phyloP scores from a whole-genome alignment of 2,888 invertebrate species.

The Pristionchus japonicus region DNA sequence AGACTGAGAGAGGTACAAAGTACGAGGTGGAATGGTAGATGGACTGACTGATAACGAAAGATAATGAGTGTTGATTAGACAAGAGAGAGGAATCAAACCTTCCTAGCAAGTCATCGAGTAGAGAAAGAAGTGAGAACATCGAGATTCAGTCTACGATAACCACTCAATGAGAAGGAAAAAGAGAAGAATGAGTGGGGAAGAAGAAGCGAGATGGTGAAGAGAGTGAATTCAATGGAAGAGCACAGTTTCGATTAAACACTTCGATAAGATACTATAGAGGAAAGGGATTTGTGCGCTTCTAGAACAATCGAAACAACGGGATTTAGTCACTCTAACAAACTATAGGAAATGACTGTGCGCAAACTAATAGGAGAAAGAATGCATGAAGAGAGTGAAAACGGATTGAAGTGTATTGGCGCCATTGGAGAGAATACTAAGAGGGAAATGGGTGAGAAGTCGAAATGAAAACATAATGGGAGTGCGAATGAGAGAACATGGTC shows the following conservation, averaged over 20 bases:
- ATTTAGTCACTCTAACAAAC: neutral
- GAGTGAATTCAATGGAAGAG: neutral
- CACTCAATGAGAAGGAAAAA: neutral
- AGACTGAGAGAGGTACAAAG: too few species aligned
- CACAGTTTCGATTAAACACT: neutral
- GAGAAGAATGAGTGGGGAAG: neutral
- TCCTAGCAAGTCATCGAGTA: constrained; percentile 9
- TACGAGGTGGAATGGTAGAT: too few species aligned
- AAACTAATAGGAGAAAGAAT: neutral
- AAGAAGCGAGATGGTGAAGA: neutral
- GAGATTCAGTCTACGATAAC: neutral
- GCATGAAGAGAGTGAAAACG: neutral
- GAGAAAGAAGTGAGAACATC: neutral
- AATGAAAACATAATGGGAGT: constrained; percentile 6
- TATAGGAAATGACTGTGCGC: neutral
- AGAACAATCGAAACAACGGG: neutral
- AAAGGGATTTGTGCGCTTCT: neutral
- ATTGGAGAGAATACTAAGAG: neutral
- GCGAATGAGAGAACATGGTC: neutral
- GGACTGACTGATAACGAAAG: too few species aligned
- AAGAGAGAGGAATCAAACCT: neutral
- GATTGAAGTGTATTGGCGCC: neutral
- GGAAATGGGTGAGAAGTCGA: neutral
- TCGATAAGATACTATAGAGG: neutral
- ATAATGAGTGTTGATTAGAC: too few species aligned